Evolutionary conservation across 2,888 invertebrate genomes (phyloP), one percentile per base, ranked within the genome.

Genomic region (Dynastes tityus): DNA sequence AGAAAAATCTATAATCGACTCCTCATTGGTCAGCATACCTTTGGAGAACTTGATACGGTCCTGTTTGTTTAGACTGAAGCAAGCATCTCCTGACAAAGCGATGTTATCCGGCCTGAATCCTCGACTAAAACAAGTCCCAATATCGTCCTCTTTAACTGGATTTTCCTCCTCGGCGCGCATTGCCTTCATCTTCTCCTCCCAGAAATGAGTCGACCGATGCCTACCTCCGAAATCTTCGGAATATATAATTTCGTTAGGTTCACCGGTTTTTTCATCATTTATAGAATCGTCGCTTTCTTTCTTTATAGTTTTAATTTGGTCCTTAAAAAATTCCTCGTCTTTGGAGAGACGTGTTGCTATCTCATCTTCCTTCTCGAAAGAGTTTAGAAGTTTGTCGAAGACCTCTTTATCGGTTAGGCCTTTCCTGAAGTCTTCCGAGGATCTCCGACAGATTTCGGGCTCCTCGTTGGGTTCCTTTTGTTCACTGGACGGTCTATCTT

Each of bases 71-170:
- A 82, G 74, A 63, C 80, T 80, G 76, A 83, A 82, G 65, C 83
- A 84, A 16, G 82, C 81, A 55, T 83, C 83, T 2, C 85, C 85
- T 37, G 82, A 81, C 6, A 85, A 79, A 55, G 83, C 81, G 6
- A 85, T 80, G 71, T 84, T 83, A 79, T 85, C 85, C 9, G 84
- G 82, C 16, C 85, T 75, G 79, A 85, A 85, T 53, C 85, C 85
- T 5, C 84, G 81, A 11, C 84, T 82, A 79, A 85, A 85, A 63
- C 84, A 84, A 37, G 82, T 83, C 29, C 85, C 85, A 65, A 85
- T 81, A 74, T 85, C 85, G 51, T 83, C 81, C 29, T 84, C 83
- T 11, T 81, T 79, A 1, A 85, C 81, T 0, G 78, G 80, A 65
- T 78, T 78, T 13, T 78, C 78, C 55, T 80, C 78, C 40, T 78